Evolutionary conservation across 1,140 invertebrate genomes (phyloP).

Genomic region (Caerostris darwini): DNA sequence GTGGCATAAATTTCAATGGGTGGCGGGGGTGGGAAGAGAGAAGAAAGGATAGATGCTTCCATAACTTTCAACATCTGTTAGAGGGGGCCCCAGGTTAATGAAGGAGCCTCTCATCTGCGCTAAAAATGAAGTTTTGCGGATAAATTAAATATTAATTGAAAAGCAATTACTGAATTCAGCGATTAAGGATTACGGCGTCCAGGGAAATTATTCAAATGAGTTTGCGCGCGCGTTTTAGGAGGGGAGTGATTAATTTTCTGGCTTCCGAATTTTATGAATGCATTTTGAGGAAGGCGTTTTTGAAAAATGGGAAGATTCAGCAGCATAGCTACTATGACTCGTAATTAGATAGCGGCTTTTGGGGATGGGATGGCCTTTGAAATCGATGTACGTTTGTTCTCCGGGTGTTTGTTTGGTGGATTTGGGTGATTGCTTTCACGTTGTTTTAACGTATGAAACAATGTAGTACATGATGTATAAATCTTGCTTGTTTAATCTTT

Average conservation of each 20-base stretch:
- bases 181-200: slow-evolving; percentile 61
- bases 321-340: too few species aligned
- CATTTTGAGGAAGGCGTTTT: slow-evolving; percentile 37
- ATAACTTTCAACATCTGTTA: slow-evolving; percentile 64
- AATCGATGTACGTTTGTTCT: too few species aligned
- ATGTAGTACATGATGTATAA: too few species aligned
- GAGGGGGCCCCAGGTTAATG: slow-evolving; percentile 32
- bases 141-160: slow-evolving; percentile 76
- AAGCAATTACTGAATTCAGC: slow-evolving; percentile 64
- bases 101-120: neutral
- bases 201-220: slow-evolving; percentile 72
- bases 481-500: too few species aligned
- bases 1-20: slow-evolving; percentile 27
- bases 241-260: slow-evolving; percentile 63
- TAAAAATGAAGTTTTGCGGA: slow-evolving; percentile 66
- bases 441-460: too few species aligned
- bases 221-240: slow-evolving; percentile 55
- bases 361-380: too few species aligned
- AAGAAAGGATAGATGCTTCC: neutral
- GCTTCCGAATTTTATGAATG: slow-evolving; percentile 61
- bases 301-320: slow-evolving; percentile 35
- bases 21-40: neutral
- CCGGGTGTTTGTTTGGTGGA: too few species aligned
- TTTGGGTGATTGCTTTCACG: too few species aligned
- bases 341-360: too few species aligned